These are phyloP conservation scores for Amyelois transitella DNA, from an alignment of 1,140 invertebrate genomes.

Conservation along the genomic window DNA sequence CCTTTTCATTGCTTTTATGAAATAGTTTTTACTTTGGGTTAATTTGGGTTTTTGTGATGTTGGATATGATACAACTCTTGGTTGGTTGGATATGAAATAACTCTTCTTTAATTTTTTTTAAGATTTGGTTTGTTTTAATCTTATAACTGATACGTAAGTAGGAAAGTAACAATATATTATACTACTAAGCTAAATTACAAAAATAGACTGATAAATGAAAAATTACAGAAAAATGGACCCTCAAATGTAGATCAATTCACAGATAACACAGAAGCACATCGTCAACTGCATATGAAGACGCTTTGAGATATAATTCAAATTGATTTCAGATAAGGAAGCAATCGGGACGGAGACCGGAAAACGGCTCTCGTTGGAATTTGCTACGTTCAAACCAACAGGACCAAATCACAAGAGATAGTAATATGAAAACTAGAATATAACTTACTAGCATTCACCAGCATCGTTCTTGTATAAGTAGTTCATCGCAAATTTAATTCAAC, in stretches of 20 bases:
- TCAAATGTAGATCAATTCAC: background rate
- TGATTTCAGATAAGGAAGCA: conserved; percentile 48
- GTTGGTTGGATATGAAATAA: too few species aligned
- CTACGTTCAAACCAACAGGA: conserved; percentile 13
- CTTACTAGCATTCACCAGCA: background rate
- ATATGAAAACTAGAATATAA: background rate
- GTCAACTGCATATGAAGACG: background rate
- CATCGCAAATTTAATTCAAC: too few species aligned
- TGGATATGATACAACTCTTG: too few species aligned
- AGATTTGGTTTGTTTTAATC: too few species aligned
- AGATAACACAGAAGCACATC: background rate
- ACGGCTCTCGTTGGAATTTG: conserved; percentile 32
- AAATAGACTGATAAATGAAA: too few species aligned
- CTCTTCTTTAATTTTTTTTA: too few species aligned
- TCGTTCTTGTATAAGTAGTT: too few species aligned
- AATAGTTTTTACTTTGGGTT: background rate
- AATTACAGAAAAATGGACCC: background rate
- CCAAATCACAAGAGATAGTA: conserved; percentile 7
- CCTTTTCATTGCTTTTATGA: background rate
- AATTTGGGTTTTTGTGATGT: too few species aligned
- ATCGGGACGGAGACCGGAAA: conserved; percentile 18
- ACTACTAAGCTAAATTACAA: too few species aligned
- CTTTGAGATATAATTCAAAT: conserved; percentile 23
- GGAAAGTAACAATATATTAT: too few species aligned
- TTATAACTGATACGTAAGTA: too few species aligned